phyloP scores from a whole-genome alignment of 1,140 invertebrate genomes.

The Plodia interpunctella region DNA sequence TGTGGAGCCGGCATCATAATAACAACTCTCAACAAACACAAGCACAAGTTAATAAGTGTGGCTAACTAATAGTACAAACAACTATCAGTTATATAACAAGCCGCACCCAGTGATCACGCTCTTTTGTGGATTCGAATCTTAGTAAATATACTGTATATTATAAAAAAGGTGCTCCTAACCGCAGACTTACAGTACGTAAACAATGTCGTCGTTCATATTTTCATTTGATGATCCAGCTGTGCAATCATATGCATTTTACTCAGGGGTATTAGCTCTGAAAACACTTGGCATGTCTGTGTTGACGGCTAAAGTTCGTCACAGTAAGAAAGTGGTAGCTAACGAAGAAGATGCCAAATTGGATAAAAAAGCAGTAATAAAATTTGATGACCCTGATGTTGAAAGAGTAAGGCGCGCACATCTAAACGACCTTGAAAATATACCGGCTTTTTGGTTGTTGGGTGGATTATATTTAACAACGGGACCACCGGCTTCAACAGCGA shows the following conservation, averaged over 20 bases:
- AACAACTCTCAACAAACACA: too few species aligned
- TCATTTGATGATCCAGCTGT: constrained; percentile 56
- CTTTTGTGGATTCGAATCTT: too few species aligned
- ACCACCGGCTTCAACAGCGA: constrained; percentile 72
- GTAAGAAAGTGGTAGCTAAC: constrained; percentile 63
- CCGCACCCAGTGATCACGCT: too few species aligned
- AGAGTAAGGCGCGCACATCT: constrained; percentile 78
- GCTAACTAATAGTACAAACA: too few species aligned
- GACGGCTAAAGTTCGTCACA: constrained; percentile 65
- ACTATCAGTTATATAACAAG: too few species aligned
- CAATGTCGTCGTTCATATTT: constrained; percentile 13
- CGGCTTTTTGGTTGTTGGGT: constrained; percentile 79
- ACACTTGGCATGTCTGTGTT: constrained; percentile 74
- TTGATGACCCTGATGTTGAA: constrained; percentile 72
- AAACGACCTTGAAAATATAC: constrained; percentile 85
- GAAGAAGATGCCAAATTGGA: constrained; percentile 49
- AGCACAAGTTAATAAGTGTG: too few species aligned
- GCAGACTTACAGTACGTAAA: background rate
- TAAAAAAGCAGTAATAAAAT: constrained; percentile 54
- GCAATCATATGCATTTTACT: constrained; percentile 73
- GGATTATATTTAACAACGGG: constrained; percentile 79
- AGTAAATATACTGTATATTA: too few species aligned
- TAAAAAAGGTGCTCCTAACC: too few species aligned
- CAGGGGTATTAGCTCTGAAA: constrained; percentile 75
- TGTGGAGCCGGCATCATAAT: too few species aligned